Conservation (phyloP, 2,888 invertebrate species). For the Callyntrura sp. region DNA sequence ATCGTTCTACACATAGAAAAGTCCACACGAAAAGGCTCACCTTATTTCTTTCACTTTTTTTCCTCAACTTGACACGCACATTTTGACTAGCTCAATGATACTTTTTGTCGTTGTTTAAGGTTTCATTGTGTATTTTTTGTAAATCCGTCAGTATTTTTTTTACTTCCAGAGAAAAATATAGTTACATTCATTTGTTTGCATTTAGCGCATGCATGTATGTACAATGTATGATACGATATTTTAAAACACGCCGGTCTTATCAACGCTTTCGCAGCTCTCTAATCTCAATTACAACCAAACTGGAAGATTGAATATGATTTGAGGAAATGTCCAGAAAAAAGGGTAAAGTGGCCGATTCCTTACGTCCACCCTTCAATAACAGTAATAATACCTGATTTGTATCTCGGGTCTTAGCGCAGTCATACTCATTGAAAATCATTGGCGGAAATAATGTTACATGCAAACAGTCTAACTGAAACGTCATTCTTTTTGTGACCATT, state of each 20-base stretch:
- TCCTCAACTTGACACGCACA: constrained; percentile 73
- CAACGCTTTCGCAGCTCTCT: constrained; percentile 71
- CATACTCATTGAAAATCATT: constrained; percentile 67
- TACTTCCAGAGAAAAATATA: constrained; percentile 32
- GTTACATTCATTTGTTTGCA: constrained; percentile 57
- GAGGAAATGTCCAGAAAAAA: constrained; percentile 65
- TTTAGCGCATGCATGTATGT: constrained; percentile 28
- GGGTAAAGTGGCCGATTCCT: constrained; percentile 29
- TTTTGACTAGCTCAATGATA: constrained; percentile 51
- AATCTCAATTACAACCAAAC: constrained; percentile 58
- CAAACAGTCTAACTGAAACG: constrained; percentile 48
- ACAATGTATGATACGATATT: constrained; percentile 17
- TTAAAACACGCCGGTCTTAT: constrained; percentile 58
- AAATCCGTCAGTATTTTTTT: constrained; percentile 12
- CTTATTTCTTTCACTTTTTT: constrained; percentile 37
- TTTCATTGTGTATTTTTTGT: constrained; percentile 44
- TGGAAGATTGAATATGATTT: constrained; percentile 60
- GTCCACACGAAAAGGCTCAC: constrained; percentile 62
- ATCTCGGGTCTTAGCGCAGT: constrained; percentile 53
- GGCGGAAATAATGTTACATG: constrained; percentile 72
- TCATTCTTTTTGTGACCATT: not conserved
- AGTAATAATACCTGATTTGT: constrained; percentile 62
- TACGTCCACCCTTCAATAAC: constrained; percentile 38
- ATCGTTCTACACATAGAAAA: constrained; percentile 51
- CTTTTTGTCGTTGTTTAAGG: constrained; percentile 56